phyloP scores from a whole-genome alignment of 2,797 vertebrate genomes.

The Pelochelys cantorii region DNA sequence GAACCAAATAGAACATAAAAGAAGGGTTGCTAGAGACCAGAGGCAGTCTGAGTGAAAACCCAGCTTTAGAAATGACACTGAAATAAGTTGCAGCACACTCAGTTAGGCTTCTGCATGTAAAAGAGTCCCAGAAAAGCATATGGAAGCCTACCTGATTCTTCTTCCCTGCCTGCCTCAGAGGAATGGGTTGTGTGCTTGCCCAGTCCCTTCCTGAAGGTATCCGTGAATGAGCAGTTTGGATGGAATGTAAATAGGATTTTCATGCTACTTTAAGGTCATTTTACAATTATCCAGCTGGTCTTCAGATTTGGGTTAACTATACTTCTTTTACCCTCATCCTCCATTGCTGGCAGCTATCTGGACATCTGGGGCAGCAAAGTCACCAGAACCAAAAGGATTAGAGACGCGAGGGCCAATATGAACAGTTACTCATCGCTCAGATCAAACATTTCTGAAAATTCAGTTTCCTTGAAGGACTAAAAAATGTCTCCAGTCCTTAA shows the following conservation, averaged over 20 bases:
- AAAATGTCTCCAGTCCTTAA: accelerated
- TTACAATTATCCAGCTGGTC: background rate
- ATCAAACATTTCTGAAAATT: background rate
- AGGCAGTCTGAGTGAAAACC: slow-evolving; percentile 1
- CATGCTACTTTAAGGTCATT: accelerated
- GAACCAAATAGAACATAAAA: background rate
- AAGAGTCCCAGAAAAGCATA: background rate
- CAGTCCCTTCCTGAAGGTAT: background rate
- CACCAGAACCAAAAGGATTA: background rate
- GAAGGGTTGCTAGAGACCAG: background rate
- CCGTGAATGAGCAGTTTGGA: background rate
- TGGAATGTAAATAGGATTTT: accelerated
- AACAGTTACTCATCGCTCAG: accelerated
- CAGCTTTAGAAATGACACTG: background rate
- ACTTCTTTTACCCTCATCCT: background rate
- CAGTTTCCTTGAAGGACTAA: background rate
- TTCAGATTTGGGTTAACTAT: background rate
- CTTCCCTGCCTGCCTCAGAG: background rate
- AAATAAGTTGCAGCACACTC: background rate
- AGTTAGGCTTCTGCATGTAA: background rate
- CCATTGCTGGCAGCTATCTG: background rate
- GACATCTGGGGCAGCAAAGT: background rate
- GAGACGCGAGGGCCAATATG: background rate
- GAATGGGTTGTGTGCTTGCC: background rate
- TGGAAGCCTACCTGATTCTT: background rate